A percentile compares a stretch with the other conserved stretches of the same genome.
phyloP scores from a whole-genome alignment of 2,888 invertebrate genomes.

The Acronicta psi region DNA sequence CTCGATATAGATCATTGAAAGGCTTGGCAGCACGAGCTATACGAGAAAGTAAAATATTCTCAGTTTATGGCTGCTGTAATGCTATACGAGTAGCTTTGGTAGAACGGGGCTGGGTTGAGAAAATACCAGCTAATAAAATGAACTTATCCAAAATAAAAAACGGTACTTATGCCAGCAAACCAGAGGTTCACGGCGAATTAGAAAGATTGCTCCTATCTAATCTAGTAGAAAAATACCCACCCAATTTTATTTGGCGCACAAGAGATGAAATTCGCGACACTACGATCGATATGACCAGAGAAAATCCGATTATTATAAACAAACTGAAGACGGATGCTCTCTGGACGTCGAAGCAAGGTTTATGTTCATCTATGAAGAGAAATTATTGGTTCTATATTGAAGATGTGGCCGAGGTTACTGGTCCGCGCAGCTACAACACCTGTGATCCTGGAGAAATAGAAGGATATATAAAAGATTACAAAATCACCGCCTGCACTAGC shows the following conservation, averaged over 20 bases:
- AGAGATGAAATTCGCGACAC: slow-evolving; percentile 63
- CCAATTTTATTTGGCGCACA: slow-evolving; percentile 81
- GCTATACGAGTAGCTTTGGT: slow-evolving; percentile 89
- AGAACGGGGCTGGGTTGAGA: slow-evolving; percentile 93
- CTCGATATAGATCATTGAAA: slow-evolving; percentile 76
- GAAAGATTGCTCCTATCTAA: slow-evolving; percentile 81
- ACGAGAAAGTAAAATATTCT: slow-evolving; percentile 86
- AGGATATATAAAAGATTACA: slow-evolving; percentile 92
- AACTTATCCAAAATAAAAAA: slow-evolving; percentile 76
- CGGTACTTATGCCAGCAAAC: slow-evolving; percentile 63
- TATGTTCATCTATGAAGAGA: slow-evolving; percentile 88
- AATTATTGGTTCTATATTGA: slow-evolving; percentile 91
- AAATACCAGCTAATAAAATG: slow-evolving; percentile 83
- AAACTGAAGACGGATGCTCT: slow-evolving; percentile 76
- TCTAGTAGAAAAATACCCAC: slow-evolving; percentile 73
- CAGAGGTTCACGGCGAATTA: slow-evolving; percentile 71
- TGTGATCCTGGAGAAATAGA: slow-evolving; percentile 88
- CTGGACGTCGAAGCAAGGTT: slow-evolving; percentile 84
- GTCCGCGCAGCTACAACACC: slow-evolving; percentile 92
- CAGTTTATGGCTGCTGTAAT: slow-evolving; percentile 85
- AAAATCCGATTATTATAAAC: slow-evolving; percentile 72
- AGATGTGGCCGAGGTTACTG: slow-evolving; percentile 90
- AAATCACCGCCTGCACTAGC: slow-evolving; percentile 93
- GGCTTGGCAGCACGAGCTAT: slow-evolving; percentile 84
- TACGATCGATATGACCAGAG: slow-evolving; percentile 67